A percentile compares a stretch with the other conserved stretches of the same genome.
Evolutionary conservation across 2,113 vertebrate species (phyloP).

Genomic region (Urocitellus parryii): DNA sequence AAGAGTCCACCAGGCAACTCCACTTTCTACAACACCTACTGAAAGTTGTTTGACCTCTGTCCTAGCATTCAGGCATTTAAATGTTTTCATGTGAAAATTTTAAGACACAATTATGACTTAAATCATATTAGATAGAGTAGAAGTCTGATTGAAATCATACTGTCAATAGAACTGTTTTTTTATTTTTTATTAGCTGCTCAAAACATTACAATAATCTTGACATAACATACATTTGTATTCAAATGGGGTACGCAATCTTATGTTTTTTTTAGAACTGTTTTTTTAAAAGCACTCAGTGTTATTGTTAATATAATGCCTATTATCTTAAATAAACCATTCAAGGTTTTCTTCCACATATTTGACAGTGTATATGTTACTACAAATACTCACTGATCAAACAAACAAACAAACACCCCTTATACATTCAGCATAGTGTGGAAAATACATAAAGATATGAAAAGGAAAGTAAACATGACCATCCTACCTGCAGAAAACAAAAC

Average conservation of each 20-base stretch:
- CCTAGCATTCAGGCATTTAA: neutral
- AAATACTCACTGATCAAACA: neutral
- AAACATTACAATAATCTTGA: too few species aligned
- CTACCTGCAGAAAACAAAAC: neutral
- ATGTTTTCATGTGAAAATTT: neutral
- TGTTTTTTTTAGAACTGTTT: too few species aligned
- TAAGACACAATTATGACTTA: slow-evolving; percentile 16
- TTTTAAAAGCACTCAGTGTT: neutral
- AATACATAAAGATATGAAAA: neutral
- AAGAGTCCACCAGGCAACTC: neutral
- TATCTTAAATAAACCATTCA: slow-evolving; percentile 25
- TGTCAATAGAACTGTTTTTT: neutral
- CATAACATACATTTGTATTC: too few species aligned
- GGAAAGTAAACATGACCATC: neutral
- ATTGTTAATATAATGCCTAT: neutral
- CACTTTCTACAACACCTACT: neutral
- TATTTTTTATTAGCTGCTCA: too few species aligned
- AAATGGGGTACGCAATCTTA: too few species aligned
- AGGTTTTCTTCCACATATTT: neutral
- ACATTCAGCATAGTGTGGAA: neutral
- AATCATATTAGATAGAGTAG: neutral
- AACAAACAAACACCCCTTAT: neutral
- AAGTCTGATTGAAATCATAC: neutral
- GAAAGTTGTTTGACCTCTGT: neutral
- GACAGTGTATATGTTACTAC: neutral